Base-by-base conservation (phyloP, 37 sponge, comb jelly and placozoan genomes). In the Amphimedon queenslandica region DNA sequence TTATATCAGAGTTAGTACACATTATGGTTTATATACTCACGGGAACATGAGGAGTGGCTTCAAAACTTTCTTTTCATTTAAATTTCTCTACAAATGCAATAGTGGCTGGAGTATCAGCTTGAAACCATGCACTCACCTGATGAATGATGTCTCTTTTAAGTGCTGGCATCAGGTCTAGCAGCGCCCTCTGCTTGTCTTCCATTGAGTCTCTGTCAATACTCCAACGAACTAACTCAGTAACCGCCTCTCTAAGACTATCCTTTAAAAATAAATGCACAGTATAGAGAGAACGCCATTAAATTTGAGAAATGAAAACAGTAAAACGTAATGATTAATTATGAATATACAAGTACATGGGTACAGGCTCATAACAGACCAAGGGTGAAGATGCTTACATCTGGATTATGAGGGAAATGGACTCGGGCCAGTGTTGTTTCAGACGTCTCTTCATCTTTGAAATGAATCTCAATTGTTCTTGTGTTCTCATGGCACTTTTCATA, bases 101-200 rank as follows among this genome's bases (percentile, higher is more conserved):
- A n/a, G n/a, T n/a, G n/a, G n/a, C n/a, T n/a, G n/a, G n/a, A n/a
- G n/a, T n/a, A n/a, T n/a, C n/a, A n/a, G n/a, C n/a, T n/a, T n/a
- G n/a, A n/a, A n/a, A n/a, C n/a, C n/a, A n/a, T n/a, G n/a, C n/a
- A n/a, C 69, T 55, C 28, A 87, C 88, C 67, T 72, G 72, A 73
- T 87, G 88, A 1, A 41, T 20, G 38, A 77, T 74, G 27, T 91
- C 87, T 40, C 66, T 82, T 58, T 79, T 82, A 43, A 91, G 77
- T 31, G 83, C 80, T 63, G 77, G 63, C 74, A 82, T 80, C 87
- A 87, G 90, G 25, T 90, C 78, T 21, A 90, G 67, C 35, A 90
- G 86, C 37, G 90, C 94, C 28, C 94, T 65, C 42, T 90, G 80
- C 58, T 94, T 94, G 74, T 94, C 87, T 31, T 82, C 82, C 21